Evolutionary conservation across 2,888 invertebrate species (phyloP), one percentile per base, ranked within the genome.

Genomic region (Pterostichus madidus): DNA sequence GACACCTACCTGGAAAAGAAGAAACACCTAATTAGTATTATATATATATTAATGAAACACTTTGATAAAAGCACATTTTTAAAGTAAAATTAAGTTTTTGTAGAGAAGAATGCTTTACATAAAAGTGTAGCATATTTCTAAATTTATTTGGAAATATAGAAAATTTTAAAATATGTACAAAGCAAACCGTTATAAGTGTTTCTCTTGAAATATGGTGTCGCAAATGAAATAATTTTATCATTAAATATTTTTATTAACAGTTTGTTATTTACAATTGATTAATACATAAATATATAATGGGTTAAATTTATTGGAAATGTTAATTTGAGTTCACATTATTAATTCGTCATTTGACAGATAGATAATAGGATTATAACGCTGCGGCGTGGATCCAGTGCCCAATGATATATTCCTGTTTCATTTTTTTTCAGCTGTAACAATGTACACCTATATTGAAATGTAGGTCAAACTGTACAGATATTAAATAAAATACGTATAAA

Each of bases 281-380:
- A 71, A 44, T 17, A 13, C 15, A 71, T 44, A 71, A 44, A 71
- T 71, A 71, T 44, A 71, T 71, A 71, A 71, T 71, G 44, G 68
- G 44, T 71, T 71, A 44, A 71, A 71, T 44, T 17, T 44, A 71
- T 44, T 71, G 39, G 68, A 39, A 71, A 71, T 17, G 68, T 71
- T 71, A 71, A 71, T 71, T 71, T 17, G 44, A 17, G 68, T 71
- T 71, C 44, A 71, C 44, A 71, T 71, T 44, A 71, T 71, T 44
- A 71, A 71, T 71, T 71, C 44, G 68, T 44, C 68, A 71, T 71
- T 44, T 71, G 68, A 71, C 68, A 71, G 68, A 39, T 44, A 71
- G 68, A 71, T 71, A 71, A 71, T 71, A 71, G 68, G 68, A 71
- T 71, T 71, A 71, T 10, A 56, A n/a, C 49, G n/a, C 24, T 2